Percentiles rank a stretch among this genome's conserved stretches.
phyloP scores from a whole-genome alignment of 2,113 vertebrate species.

The Vidua chalybeata region DNA sequence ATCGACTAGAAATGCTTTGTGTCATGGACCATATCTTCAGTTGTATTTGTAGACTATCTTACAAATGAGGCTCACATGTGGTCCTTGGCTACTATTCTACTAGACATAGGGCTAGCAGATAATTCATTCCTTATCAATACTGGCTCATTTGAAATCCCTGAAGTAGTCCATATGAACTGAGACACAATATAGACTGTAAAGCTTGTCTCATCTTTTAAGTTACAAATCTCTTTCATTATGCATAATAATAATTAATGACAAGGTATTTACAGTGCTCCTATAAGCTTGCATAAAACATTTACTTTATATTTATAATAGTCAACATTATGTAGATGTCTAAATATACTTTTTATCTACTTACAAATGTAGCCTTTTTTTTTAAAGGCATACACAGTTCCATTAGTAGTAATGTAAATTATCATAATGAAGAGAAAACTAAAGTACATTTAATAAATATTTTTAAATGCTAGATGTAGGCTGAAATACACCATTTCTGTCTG shows the following conservation, averaged over 20 bases:
- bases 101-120: not conserved
- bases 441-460: not conserved
- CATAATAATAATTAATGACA: not conserved
- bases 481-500: not conserved
- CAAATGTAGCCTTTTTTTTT: not conserved
- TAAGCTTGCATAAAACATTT: not conserved
- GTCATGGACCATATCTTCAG: not conserved
- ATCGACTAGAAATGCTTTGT: fast-evolving
- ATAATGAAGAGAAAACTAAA: not conserved
- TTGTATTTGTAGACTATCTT: not conserved
- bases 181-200: not conserved
- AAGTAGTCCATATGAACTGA: not conserved
- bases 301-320: not conserved
- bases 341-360: not conserved
- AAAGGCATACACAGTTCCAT: not conserved
- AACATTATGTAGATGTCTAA: not conserved
- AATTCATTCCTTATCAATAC: not conserved
- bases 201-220: not conserved
- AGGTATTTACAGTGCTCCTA: not conserved
- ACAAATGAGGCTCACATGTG: not conserved
- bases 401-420: not conserved
- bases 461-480: not conserved
- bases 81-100: not conserved
- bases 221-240: not conserved
- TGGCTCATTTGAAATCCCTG: not conserved